Conservation (phyloP, 1,140 invertebrate genomes). For the Leptinotarsa texana region DNA sequence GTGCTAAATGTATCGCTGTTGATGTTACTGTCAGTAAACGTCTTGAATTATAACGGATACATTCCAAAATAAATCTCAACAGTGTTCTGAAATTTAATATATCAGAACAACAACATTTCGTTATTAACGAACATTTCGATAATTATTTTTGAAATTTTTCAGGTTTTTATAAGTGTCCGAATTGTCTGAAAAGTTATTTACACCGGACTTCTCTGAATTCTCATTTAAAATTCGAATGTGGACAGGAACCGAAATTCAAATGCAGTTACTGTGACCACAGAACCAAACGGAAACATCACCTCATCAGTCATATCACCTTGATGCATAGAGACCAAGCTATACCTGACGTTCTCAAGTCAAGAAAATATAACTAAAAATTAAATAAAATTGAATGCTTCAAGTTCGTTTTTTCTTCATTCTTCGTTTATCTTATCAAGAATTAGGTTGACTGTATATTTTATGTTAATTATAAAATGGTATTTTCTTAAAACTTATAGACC, state of each 20-base stretch:
- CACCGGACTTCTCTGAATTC: slow-evolving; percentile 77
- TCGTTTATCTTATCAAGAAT: no score
- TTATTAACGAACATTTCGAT: neutral
- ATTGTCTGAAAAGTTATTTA: slow-evolving; percentile 76
- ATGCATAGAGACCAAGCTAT: slow-evolving; percentile 44
- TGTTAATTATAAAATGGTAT: no score
- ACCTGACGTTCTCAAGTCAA: neutral
- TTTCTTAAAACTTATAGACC: no score
- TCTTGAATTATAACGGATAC: no score
- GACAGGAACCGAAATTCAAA: slow-evolving; percentile 76
- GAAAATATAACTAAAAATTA: neutral
- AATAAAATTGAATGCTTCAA: no score
- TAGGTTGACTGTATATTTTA: no score
- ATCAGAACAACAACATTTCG: no score
- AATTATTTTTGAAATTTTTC: slow-evolving; percentile 14
- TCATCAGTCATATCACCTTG: slow-evolving; percentile 57
- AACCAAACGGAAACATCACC: slow-evolving; percentile 50
- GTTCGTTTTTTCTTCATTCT: no score
- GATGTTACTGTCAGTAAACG: no score
- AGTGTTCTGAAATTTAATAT: no score
- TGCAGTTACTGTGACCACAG: slow-evolving; percentile 64
- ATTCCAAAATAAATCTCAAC: no score
- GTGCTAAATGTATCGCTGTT: no score
- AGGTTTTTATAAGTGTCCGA: slow-evolving; percentile 59
- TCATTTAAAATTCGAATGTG: slow-evolving; percentile 82